These are phyloP conservation scores for Leptonema lineaticorne DNA, from an alignment of 1,140 invertebrate genomes.

Conservation along the genomic window DNA sequence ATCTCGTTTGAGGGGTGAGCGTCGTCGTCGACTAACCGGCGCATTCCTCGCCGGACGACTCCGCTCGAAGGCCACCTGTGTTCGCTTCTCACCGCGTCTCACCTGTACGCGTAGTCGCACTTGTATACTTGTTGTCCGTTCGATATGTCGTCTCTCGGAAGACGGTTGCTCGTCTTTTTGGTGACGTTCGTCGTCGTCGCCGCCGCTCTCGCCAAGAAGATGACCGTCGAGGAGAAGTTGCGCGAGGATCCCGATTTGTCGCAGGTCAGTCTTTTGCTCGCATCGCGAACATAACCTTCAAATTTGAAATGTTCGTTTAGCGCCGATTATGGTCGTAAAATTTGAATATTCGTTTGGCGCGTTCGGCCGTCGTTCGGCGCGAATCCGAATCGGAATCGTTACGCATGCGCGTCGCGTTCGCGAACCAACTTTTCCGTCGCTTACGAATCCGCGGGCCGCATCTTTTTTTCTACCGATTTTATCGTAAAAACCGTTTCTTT, in stretches of 20 bases:
- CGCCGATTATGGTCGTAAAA: background rate
- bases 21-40: background rate
- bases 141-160: conserved; percentile 24
- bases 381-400: too few relatives aligned
- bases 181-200: conserved; percentile 15
- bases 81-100: background rate
- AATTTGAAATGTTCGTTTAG: background rate
- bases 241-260: conserved; percentile 40
- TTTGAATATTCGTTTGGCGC: too few relatives aligned
- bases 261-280: conserved; percentile 27
- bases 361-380: too few relatives aligned
- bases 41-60: background rate
- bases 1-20: background rate
- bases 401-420: too few relatives aligned
- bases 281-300: too few relatives aligned
- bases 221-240: conserved; percentile 37
- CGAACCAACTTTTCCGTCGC: too few relatives aligned
- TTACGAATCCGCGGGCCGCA: too few relatives aligned
- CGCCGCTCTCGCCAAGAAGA: conserved; percentile 21
- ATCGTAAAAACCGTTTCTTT: too few relatives aligned
- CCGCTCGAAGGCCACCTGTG: background rate
- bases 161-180: conserved; percentile 9
- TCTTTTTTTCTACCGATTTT: too few relatives aligned
- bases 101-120: background rate
- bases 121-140: background rate